These are phyloP conservation scores for Callaeas wilsoni DNA, from an alignment of 2,113 vertebrate species.

Conservation along the genomic window DNA sequence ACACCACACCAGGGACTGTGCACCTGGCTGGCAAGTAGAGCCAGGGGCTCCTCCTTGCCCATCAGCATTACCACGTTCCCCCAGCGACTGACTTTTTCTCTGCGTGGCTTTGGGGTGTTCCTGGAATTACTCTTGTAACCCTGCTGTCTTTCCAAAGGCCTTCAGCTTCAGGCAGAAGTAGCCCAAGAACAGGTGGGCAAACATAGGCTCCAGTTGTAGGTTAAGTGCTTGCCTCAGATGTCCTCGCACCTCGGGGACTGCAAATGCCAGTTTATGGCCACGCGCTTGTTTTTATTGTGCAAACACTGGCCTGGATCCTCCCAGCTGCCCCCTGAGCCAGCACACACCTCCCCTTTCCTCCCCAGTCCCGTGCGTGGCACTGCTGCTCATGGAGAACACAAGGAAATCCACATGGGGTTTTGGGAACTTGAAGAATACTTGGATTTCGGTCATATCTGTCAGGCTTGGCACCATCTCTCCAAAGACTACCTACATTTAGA, in stretches of 20 bases:
- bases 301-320: accelerated
- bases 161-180: background rate
- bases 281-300: background rate
- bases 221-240: background rate
- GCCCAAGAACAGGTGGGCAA: background rate
- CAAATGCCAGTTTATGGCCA: background rate
- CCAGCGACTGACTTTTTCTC: background rate
- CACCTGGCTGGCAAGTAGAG: background rate
- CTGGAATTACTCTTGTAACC: background rate
- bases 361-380: accelerated
- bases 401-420: background rate
- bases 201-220: background rate
- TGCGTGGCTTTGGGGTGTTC: accelerated
- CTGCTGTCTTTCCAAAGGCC: background rate
- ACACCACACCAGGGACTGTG: too few relatives aligned
- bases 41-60: background rate
- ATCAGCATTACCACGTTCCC: background rate
- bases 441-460: background rate
- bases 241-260: background rate
- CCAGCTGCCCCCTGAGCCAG: background rate
- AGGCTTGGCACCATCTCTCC: background rate
- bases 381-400: background rate
- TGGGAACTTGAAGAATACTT: background rate
- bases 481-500: background rate
- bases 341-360: background rate